Evolutionary conservation across 2,797 vertebrate genomes (phyloP).

Genomic region (Benthosema pterotum): DNA sequence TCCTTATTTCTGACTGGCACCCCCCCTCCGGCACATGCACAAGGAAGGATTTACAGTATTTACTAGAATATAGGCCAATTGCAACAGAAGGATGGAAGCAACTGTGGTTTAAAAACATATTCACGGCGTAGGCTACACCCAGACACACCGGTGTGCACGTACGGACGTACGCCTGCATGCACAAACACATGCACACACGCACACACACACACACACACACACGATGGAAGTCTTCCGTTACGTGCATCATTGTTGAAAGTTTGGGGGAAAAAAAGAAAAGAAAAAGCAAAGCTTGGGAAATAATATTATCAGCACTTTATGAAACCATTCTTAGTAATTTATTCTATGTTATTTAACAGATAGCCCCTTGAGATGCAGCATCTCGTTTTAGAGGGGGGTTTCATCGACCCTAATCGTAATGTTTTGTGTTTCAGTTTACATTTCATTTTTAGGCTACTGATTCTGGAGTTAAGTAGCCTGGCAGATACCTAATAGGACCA

Average conservation of each 20-base stretch:
- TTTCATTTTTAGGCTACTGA: constrained; percentile 29
- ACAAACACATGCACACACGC: too few species aligned
- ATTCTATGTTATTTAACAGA: too few species aligned
- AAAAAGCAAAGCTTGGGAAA: constrained; percentile 25
- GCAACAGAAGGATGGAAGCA: constrained; percentile 22
- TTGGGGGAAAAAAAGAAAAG: constrained; percentile 1
- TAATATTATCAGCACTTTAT: constrained; percentile 68
- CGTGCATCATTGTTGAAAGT: constrained; percentile 33
- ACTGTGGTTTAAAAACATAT: constrained; percentile 25
- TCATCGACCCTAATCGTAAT: constrained; percentile 20
- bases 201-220: background rate
- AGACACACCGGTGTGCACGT: too few species aligned
- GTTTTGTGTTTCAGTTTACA: constrained; percentile 60
- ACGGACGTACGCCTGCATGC: too few species aligned
- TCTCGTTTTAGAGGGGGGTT: too few species aligned
- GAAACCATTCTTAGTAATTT: constrained; percentile 51
- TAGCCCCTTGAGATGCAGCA: too few species aligned
- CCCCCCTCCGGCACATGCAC: constrained; percentile 12
- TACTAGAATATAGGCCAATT: constrained; percentile 18
- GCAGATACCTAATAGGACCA: constrained; percentile 53
- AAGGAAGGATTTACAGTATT: constrained; percentile 28
- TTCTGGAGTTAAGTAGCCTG: constrained; percentile 21
- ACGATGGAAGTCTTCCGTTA: constrained; percentile 63
- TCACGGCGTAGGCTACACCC: background rate
- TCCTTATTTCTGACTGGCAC: constrained; percentile 42